Evolutionary conservation across 2,888 invertebrate genomes (phyloP), one percentile per base, ranked within the genome.

Genomic region (Camptogramma bilineatum): DNA sequence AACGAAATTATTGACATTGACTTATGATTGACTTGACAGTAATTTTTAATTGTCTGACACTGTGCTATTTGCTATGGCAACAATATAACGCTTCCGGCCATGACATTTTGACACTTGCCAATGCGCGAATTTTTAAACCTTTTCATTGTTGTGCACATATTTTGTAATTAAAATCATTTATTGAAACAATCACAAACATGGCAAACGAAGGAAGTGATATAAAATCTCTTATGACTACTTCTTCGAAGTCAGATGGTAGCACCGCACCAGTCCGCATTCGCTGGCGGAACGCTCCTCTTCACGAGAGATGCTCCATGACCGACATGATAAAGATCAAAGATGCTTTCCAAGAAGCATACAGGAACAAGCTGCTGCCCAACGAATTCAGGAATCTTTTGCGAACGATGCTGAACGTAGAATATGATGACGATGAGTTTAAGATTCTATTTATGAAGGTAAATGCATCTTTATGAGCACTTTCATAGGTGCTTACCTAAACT

Each of bases 401-500:
- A 47, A 88, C 80, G 0, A 69, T 91, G 48, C 89, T 93, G 0
- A 91, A 90, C 65, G 85, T 94, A 13, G 90, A 90, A 58, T 94
- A 94, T 67, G 89, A 90, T 42, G 94, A 95, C 42, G 93, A 94
- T 0, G 95, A 95, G 50, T 96, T 93, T 68, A 93, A 94, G 50
- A 90, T 94, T 70, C 82, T 96, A 17, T 96, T 96, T 83, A 81
- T 94, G 62, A 95, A 95, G 88, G 95, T 63, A 31, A 3, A 2
- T 52, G 7, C 3, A 39, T 10, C 31, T 10, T 3, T 13, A 39
- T 13, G 13, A 39, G 13, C 13, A 39, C 3, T 10, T 39, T 39
- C 3, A 13, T 3, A 13, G 34, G n/a, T n/a, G n/a, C n/a, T n/a
- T n/a, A n/a, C n/a, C n/a, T n/a, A n/a, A n/a, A n/a, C n/a, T n/a